These are phyloP conservation scores for Hyles euphorbiae DNA, from an alignment of 1,140 invertebrate species.

Conservation along the genomic window DNA sequence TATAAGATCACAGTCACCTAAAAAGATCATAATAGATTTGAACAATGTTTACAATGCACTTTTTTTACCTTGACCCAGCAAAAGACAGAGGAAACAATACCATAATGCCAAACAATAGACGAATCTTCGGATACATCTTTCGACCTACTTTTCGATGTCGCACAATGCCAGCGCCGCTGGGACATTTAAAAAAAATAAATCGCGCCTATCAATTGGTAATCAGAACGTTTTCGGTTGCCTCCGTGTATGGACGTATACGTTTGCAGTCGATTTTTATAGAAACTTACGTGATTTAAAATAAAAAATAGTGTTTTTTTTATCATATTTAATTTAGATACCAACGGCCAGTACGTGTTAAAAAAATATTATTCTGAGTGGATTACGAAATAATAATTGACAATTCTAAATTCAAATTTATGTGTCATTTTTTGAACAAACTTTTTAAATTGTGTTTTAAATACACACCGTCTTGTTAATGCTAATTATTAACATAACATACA, in stretches of 20 bases:
- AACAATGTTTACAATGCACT: neutral
- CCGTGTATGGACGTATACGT: constrained; percentile 30
- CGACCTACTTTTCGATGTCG: constrained; percentile 48
- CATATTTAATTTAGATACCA: too few species aligned
- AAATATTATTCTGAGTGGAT: too few species aligned
- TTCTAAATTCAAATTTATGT: too few species aligned
- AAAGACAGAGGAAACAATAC: constrained; percentile 8
- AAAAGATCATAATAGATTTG: neutral
- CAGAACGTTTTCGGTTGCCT: constrained; percentile 46
- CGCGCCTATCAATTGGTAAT: constrained; percentile 25
- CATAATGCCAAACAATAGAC: constrained; percentile 32
- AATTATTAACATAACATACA: too few species aligned
- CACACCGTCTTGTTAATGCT: too few species aligned
- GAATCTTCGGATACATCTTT: constrained; percentile 51
- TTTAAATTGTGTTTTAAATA: too few species aligned
- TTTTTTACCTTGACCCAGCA: neutral
- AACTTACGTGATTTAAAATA: neutral
- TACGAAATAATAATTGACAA: too few species aligned
- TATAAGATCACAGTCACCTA: neutral
- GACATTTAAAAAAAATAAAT: constrained; percentile 52
- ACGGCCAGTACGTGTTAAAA: too few species aligned
- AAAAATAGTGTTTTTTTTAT: too few species aligned
- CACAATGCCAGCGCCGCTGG: constrained; percentile 32
- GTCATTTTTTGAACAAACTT: too few species aligned
- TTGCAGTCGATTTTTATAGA: neutral